phyloP scores from a whole-genome alignment of 2,797 vertebrate species.

The Ataeniobius toweri region DNA sequence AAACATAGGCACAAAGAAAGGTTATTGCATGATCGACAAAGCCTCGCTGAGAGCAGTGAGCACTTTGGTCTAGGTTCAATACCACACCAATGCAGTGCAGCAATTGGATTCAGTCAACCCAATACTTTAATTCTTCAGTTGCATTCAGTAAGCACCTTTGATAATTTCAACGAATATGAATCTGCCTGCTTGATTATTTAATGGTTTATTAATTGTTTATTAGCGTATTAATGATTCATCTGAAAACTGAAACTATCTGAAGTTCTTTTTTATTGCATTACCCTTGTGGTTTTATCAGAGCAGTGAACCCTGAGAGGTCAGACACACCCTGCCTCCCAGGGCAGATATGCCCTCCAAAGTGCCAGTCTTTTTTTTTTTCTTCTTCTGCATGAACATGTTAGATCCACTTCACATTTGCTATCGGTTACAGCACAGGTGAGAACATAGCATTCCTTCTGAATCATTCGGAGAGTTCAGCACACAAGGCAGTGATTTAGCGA shows the following conservation, averaged over 20 bases:
- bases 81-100: constrained; percentile 54
- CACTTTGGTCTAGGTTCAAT: constrained; percentile 60
- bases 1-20: constrained; percentile 72
- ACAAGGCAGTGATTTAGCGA: constrained; percentile 56
- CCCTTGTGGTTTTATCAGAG: constrained; percentile 45
- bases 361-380: constrained; percentile 32
- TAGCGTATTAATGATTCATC: constrained; percentile 57
- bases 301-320: constrained; percentile 45
- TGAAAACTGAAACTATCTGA: constrained; percentile 27
- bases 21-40: constrained; percentile 69
- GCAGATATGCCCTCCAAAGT: constrained; percentile 52
- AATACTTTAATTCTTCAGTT: constrained; percentile 46
- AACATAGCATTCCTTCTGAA: constrained; percentile 63
- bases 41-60: constrained; percentile 61
- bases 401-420: constrained; percentile 50
- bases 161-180: constrained; percentile 64
- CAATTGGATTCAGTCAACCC: constrained; percentile 44
- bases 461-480: constrained; percentile 57
- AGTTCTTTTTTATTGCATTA: constrained; percentile 53
- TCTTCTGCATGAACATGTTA: constrained; percentile 54
- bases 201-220: constrained; percentile 43
- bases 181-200: constrained; percentile 36
- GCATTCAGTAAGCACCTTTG: constrained; percentile 63
- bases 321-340: constrained; percentile 52
- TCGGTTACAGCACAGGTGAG: constrained; percentile 66